Percentiles rank a stretch among this genome's conserved stretches.
Evolutionary conservation across 1,140 invertebrate species (phyloP).

Genomic region (Cotesia glomerata): DNA sequence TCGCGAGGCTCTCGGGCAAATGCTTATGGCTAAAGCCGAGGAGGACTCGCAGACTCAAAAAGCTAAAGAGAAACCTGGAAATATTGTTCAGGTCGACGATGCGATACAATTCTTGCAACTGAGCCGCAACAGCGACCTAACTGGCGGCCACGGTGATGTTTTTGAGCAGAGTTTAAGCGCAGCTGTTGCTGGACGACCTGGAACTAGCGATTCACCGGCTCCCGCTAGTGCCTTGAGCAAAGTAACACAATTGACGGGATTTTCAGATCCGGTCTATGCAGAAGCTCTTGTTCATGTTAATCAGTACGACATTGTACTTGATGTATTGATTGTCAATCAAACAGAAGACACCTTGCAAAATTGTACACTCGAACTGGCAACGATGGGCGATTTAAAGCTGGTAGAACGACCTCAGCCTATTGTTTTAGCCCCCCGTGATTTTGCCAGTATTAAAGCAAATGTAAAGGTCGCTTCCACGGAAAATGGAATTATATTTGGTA

Average conservation of each 20-base stretch:
- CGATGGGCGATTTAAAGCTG: conserved; percentile 95
- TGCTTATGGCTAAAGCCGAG: conserved; percentile 84
- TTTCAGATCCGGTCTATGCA: conserved; percentile 98
- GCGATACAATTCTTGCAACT: conserved; percentile 88
- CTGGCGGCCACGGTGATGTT: conserved; percentile 83
- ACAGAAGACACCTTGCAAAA: conserved; percentile 97
- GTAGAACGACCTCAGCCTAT: conserved; percentile 97
- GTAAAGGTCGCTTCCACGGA: conserved; percentile 96
- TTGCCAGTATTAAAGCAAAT: conserved; percentile 97
- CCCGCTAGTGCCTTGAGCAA: conserved; percentile 75
- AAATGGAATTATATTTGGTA: conserved; percentile 99
- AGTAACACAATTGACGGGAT: conserved; percentile 99
- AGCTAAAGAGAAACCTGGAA: conserved; percentile 75
- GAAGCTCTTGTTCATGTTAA: conserved; percentile 99
- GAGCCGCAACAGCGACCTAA: conserved; percentile 72
- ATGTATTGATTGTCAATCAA: conserved; percentile 97
- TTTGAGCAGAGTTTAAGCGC: conserved; percentile 95
- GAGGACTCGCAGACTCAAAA: conserved; percentile 71
- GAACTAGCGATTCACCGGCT: conserved; percentile 61
- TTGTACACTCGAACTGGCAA: conserved; percentile 96
- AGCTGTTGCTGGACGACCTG: conserved; percentile 77
- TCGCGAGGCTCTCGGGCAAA: conserved; percentile 80
- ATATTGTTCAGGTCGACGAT: conserved; percentile 84
- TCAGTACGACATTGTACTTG: conserved; percentile 98
- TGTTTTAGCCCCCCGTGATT: conserved; percentile 94